phyloP scores from a whole-genome alignment of 2,888 invertebrate species.

The Phytoseiulus persimilis region DNA sequence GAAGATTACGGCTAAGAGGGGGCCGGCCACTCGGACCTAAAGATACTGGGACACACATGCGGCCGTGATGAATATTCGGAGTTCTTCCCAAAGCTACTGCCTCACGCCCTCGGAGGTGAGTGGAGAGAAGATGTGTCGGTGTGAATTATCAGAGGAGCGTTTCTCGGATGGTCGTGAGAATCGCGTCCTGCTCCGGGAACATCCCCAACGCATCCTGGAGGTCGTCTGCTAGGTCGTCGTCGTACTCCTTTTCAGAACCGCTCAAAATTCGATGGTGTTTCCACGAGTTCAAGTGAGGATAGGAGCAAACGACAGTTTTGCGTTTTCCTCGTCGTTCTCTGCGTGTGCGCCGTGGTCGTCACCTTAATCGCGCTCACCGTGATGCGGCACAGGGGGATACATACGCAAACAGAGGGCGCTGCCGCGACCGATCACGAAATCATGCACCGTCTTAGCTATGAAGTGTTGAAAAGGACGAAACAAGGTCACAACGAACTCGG shows the following conservation, averaged over 20 bases:
- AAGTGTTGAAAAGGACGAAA: not conserved
- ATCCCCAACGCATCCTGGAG: no score
- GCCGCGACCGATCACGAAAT: not conserved
- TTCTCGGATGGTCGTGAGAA: no score
- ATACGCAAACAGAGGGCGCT: not conserved
- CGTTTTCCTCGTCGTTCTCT: not conserved
- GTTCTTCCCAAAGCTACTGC: not conserved
- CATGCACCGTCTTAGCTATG: not conserved
- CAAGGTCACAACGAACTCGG: not conserved
- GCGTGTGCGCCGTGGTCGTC: not conserved
- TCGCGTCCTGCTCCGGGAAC: no score
- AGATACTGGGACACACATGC: not conserved
- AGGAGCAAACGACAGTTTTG: not conserved
- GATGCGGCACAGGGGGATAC: not conserved
- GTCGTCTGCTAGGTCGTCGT: no score
- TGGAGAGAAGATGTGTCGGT: not conserved
- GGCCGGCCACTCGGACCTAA: not conserved
- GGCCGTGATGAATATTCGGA: not conserved
- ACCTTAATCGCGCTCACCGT: not conserved
- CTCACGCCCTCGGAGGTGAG: not conserved
- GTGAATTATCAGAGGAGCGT: no score
- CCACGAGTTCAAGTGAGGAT: not conserved
- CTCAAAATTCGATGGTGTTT: not conserved
- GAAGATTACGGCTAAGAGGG: no score
- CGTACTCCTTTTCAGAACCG: not conserved